Evolutionary conservation across 2,888 invertebrate genomes (phyloP).

Genomic region (Mythimna albipuncta): DNA sequence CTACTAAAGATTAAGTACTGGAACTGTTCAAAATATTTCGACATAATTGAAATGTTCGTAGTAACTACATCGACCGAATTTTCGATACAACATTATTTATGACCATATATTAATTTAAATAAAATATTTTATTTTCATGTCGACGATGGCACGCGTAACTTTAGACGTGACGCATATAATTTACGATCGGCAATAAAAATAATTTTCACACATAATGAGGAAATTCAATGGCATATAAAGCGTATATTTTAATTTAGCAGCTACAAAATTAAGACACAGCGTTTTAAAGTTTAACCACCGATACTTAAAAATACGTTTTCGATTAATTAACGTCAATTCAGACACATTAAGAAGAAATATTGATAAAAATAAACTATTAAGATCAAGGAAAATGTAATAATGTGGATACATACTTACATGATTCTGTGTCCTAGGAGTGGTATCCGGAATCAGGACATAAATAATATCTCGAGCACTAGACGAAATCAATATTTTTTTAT

Average conservation of each 20-base stretch:
- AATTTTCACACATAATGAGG: conserved; percentile 45
- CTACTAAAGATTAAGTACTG: conserved; percentile 17
- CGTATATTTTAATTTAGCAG: conserved; percentile 4
- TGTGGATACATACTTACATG: conserved; percentile 27
- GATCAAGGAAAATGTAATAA: conserved; percentile 64
- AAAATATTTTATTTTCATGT: not conserved
- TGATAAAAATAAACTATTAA: conserved; percentile 55
- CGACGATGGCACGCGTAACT: not conserved
- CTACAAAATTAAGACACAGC: conserved; percentile 6
- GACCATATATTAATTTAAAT: not conserved
- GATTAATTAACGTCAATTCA: conserved; percentile 48
- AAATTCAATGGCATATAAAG: conserved; percentile 21
- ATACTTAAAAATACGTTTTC: conserved; percentile 44
- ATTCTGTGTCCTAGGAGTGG: conserved; percentile 59
- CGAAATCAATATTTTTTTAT: conserved; percentile 54
- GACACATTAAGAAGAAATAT: conserved; percentile 59
- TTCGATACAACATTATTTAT: not conserved
- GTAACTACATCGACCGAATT: not conserved
- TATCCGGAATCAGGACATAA: conserved; percentile 63
- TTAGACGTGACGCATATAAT: conserved; percentile 14
- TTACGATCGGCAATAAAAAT: conserved; percentile 26
- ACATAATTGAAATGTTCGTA: conserved; percentile 15
- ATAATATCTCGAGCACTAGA: conserved; percentile 50
- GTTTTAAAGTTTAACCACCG: conserved; percentile 10
- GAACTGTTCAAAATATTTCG: conserved; percentile 12